phyloP scores from a whole-genome alignment of 2,113 vertebrate genomes.

The Oenanthe oenanthe region DNA sequence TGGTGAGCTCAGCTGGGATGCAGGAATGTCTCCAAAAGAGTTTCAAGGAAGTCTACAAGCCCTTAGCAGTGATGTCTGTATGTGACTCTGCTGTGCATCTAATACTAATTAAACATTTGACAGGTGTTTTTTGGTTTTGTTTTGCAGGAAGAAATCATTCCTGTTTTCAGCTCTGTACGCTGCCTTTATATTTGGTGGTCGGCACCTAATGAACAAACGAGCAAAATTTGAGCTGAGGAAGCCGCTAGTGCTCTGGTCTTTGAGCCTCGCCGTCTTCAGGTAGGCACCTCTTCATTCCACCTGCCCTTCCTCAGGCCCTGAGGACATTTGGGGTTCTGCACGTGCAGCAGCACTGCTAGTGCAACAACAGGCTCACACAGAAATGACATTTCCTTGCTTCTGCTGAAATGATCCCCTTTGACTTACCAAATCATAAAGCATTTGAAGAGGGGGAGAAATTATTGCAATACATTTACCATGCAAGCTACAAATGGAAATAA shows the following conservation, averaged over 20 bases:
- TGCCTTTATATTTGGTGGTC: conserved; percentile 95
- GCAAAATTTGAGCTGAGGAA: conserved; percentile 99
- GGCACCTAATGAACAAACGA: conserved; percentile 97
- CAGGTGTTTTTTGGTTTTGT: conserved; percentile 43
- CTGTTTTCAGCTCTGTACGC: conserved; percentile 95
- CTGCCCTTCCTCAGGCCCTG: background rate
- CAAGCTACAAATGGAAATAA: background rate
- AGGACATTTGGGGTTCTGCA: background rate
- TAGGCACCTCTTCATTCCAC: conserved; percentile 50
- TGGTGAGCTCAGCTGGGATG: accelerated
- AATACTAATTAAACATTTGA: background rate
- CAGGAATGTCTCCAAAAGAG: background rate
- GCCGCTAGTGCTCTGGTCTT: conserved; percentile 96
- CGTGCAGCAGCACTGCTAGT: background rate
- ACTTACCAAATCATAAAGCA: accelerated
- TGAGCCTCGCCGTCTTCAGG: conserved; percentile 97
- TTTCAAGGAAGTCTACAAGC: background rate
- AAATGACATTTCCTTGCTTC: background rate
- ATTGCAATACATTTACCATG: background rate
- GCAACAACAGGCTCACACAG: background rate
- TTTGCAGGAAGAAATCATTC: conserved; percentile 97
- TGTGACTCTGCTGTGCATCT: background rate
- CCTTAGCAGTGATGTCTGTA: background rate
- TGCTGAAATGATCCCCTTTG: background rate
- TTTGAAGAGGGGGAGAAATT: background rate